phyloP scores from a whole-genome alignment of 2,113 vertebrate species.

The Dissostichus mawsoni region DNA sequence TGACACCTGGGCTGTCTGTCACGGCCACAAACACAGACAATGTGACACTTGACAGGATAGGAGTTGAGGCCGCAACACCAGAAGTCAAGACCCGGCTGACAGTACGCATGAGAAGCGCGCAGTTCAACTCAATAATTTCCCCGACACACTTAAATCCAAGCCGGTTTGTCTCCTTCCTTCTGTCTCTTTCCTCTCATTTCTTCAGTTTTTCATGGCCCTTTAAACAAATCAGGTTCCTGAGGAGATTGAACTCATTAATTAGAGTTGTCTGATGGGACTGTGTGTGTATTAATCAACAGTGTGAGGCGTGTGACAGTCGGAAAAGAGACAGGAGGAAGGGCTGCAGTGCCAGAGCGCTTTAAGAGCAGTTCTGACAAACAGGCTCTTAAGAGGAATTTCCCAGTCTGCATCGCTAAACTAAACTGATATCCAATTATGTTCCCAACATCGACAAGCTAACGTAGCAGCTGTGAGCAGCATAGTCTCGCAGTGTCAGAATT shows the following conservation, averaged over 20 bases:
- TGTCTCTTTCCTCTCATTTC: conserved; percentile 36
- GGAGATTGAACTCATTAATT: conserved; percentile 76
- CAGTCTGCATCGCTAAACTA: conserved; percentile 74
- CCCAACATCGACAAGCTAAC: conserved; percentile 69
- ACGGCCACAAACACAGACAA: conserved; percentile 79
- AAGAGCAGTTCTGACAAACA: conserved; percentile 64
- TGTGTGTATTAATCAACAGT: conserved; percentile 73
- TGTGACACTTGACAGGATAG: conserved; percentile 81
- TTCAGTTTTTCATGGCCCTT: conserved; percentile 54
- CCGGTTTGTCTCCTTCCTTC: conserved; percentile 55
- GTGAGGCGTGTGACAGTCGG: conserved; percentile 66
- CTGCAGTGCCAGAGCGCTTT: conserved; percentile 57
- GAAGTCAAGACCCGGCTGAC: conserved; percentile 77
- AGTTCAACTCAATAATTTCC: conserved; percentile 75
- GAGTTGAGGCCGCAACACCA: conserved; percentile 75
- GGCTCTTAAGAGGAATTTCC: conserved; percentile 71
- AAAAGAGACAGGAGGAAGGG: conserved; percentile 59
- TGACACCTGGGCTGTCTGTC: conserved; percentile 84
- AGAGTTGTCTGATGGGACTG: conserved; percentile 68
- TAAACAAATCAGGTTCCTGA: conserved; percentile 71
- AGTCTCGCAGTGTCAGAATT: conserved; percentile 73
- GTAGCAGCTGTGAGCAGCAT: conserved; percentile 64
- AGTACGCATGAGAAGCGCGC: conserved; percentile 74
- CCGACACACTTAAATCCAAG: conserved; percentile 64
- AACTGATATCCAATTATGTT: conserved; percentile 81